Conservation (phyloP, 2,113 vertebrate species). For the Trachemys scripta region DNA sequence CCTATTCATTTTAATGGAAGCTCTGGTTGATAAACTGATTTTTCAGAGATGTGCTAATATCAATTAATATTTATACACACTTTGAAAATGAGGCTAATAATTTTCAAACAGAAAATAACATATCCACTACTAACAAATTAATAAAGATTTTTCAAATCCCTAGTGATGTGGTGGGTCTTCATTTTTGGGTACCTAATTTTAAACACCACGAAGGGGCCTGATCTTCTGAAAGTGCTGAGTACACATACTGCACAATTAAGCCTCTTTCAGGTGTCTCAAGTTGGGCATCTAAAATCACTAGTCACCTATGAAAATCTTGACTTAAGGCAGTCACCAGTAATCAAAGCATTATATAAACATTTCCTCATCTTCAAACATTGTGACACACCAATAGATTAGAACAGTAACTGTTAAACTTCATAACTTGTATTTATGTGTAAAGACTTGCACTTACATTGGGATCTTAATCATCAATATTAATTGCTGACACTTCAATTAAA, state of each 20-base stretch:
- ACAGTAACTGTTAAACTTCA: background rate
- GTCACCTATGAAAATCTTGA: background rate
- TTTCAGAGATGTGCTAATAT: too few species aligned
- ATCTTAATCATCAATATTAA: accelerated
- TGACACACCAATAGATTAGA: background rate
- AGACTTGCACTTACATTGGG: accelerated
- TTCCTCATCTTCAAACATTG: background rate
- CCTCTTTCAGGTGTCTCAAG: background rate
- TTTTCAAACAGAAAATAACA: background rate
- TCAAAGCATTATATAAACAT: background rate
- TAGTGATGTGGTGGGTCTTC: background rate
- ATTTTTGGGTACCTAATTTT: background rate
- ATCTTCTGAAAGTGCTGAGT: background rate
- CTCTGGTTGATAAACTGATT: background rate
- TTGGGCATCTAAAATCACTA: background rate
- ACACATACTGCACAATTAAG: background rate
- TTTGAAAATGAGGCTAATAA: background rate
- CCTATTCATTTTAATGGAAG: accelerated
- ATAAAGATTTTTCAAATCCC: background rate
- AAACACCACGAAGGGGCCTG: background rate
- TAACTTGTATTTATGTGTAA: accelerated
- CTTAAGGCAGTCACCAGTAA: background rate
- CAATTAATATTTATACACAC: background rate
- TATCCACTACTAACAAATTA: background rate
- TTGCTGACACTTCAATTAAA: too few species aligned